These are phyloP conservation scores for Catharus minimus DNA, from an alignment of 2,113 vertebrate species.

Conservation along the genomic window DNA sequence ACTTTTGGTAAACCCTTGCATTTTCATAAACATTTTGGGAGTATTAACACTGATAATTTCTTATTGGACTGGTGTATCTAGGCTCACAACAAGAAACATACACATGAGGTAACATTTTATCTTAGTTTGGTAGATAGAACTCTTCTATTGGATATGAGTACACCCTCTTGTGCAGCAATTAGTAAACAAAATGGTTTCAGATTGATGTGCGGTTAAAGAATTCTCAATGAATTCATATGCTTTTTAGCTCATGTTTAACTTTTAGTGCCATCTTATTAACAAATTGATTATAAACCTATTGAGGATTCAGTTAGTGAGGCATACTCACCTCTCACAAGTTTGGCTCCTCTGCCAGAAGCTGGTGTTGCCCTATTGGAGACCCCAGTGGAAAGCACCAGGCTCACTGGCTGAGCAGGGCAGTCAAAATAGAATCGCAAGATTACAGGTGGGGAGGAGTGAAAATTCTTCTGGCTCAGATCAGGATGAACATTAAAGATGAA, in stretches of 20 bases:
- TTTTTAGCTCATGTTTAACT: not conserved
- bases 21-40: not conserved
- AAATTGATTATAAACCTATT: not conserved
- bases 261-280: not conserved
- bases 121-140: not conserved
- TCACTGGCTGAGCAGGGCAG: not conserved
- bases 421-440: not conserved
- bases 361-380: not conserved
- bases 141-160: not conserved
- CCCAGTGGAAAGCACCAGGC: not conserved
- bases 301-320: not conserved
- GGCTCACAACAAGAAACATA: not conserved
- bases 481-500: not conserved
- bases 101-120: not conserved
- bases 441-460: not conserved
- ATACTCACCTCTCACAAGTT: not conserved
- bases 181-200: not conserved
- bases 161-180: not conserved
- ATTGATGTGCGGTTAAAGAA: not conserved
- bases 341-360: not conserved
- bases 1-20: not conserved
- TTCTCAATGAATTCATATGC: not conserved
- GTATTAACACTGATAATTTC: not conserved
- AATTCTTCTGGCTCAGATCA: not conserved
- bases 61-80: not conserved